Conservation (phyloP, 2,797 vertebrate species). For the Mormyrus hasselquistii region DNA sequence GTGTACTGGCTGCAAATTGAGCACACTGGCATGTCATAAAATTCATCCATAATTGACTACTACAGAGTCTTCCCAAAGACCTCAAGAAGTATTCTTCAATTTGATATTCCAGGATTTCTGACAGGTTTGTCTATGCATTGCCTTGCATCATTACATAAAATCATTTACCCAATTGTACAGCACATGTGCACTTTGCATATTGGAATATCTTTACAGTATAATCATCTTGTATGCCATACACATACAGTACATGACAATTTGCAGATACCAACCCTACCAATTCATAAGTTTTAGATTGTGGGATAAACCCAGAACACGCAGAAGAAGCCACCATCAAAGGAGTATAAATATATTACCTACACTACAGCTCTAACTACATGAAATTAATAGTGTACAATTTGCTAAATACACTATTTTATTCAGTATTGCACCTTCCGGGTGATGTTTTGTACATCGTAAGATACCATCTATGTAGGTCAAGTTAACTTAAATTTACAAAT, state of each 20-base stretch:
- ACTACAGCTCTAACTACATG: neutral
- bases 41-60: neutral
- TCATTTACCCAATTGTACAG: neutral
- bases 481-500: neutral
- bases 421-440: neutral
- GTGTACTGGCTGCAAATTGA: neutral
- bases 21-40: neutral
- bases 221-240: neutral
- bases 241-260: neutral
- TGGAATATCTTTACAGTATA: neutral
- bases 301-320: neutral
- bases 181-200: neutral
- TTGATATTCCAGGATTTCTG: neutral
- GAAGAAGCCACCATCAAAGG: neutral
- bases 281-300: neutral
- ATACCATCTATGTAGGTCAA: neutral
- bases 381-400: neutral
- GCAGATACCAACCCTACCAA: neutral
- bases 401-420: neutral
- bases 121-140: neutral
- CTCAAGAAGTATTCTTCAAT: neutral
- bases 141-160: slow-evolving; percentile 5
- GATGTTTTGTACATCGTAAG: neutral
- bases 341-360: neutral
- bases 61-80: neutral